phyloP scores from a whole-genome alignment of 2,888 invertebrate species.

The Tachystola acroxantha region DNA sequence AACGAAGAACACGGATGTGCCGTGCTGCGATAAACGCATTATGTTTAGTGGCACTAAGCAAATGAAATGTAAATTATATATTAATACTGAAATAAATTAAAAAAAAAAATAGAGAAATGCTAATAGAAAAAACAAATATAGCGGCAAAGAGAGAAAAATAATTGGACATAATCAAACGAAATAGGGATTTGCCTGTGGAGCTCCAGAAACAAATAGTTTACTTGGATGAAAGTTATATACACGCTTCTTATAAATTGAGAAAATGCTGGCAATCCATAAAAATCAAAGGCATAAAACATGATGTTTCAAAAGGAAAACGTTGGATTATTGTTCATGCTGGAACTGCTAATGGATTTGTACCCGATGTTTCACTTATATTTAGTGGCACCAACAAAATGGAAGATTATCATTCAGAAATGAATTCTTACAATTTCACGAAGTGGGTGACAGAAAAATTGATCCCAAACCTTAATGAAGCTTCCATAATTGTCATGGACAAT shows the following conservation, averaged over 20 bases:
- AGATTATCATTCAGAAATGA: too few relatives aligned
- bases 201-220: constrained; percentile 12
- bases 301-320: constrained; percentile 11
- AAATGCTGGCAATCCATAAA: constrained; percentile 12
- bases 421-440: too few relatives aligned
- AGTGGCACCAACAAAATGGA: constrained; percentile 5
- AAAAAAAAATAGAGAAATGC: constrained; percentile 20
- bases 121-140: constrained; percentile 20
- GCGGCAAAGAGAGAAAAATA: constrained; percentile 20
- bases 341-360: constrained; percentile 10
- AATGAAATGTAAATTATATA: too few relatives aligned
- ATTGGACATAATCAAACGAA: too few relatives aligned
- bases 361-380: constrained; percentile 5
- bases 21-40: too few relatives aligned
- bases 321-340: constrained; percentile 13
- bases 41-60: too few relatives aligned
- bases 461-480: neutral
- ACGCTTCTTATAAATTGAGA: constrained; percentile 12
- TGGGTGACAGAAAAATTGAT: constrained; percentile 8
- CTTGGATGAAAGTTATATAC: constrained; percentile 10
- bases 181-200: constrained; percentile 11
- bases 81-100: too few relatives aligned
- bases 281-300: too few relatives aligned
- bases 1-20: too few relatives aligned
- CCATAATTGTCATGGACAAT: constrained; percentile 5